Base-by-base conservation (phyloP, 2,113 vertebrate genomes). In the Nyctereutes procyonoides region DNA sequence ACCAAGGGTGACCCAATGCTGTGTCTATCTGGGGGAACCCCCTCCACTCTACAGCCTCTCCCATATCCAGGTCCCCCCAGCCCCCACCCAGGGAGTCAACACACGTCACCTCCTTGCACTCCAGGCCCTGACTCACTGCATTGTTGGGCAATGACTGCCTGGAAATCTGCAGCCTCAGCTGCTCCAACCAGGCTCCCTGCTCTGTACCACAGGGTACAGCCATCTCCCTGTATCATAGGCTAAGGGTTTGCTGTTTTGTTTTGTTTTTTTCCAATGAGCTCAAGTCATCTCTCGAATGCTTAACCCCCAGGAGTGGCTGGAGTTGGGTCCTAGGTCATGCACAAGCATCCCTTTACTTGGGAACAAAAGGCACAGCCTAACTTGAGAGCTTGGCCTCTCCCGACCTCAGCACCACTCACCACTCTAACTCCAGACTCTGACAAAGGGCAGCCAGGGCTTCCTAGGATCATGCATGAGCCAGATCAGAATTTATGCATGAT, bases 141-240 rank as follows among this genome's bases (percentile, higher is more conserved):
- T 93, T 83, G 93, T 11, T 97, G 79, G n/a, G 63, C 77, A 86
- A 63, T 96, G 93, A 97, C 90, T 15, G 10, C n/a, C 71, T 32
- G 48, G 89, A 92, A 97, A 97, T 96, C 82, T 96, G 89, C 89
- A 88, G 87, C 79, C 95, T 97, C 98, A 98, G 95, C 92, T 60
- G 56, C 89, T 96, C 96, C 89, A 53, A 32, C 63, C 56, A 97
- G 80, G 88, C 74, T 62, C 5, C 2, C 88, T 77, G 56, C 65
- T 88, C 76, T 62, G n/a, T 1, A 82, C 98, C 84, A 10, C 58
- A 60, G 96, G 55, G n/a, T 55, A 94, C 14, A n/a, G 62, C 73
- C 73, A 67, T 38, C 65, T 89, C 89, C 35, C 74, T 6, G 8
- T 83, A 16, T 58, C 43, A 4, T 53, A 5, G 3, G 60, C 67